Evolutionary conservation across 2,797 vertebrate genomes (phyloP).

Genomic region (Liasis olivaceus): DNA sequence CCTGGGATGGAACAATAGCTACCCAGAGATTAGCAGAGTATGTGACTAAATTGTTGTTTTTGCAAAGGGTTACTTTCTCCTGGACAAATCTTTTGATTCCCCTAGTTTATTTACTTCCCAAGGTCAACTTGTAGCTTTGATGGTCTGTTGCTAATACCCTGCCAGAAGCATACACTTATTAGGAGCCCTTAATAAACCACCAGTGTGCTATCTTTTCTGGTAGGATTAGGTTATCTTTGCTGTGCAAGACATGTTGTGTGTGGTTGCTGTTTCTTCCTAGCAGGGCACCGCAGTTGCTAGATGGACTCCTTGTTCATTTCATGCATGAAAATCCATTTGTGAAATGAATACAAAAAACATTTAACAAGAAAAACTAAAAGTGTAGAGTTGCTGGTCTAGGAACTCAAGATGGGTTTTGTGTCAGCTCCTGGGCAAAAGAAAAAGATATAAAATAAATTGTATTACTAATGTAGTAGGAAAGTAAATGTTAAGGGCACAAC

Average conservation of each 20-base stretch:
- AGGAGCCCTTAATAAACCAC: not conserved
- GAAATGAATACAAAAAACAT: slow-evolving; percentile 40
- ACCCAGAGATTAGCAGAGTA: not conserved
- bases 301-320: slow-evolving; percentile 32
- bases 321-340: slow-evolving; percentile 6
- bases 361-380: slow-evolving; percentile 42
- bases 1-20: not conserved
- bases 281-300: slow-evolving; percentile 19
- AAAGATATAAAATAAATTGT: not conserved
- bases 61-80: not conserved
- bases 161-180: not conserved
- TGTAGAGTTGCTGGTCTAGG: slow-evolving; percentile 4
- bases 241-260: not conserved
- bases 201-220: not conserved
- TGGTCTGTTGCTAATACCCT: not conserved
- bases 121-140: not conserved
- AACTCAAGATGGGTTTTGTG: slow-evolving; percentile 37
- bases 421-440: slow-evolving; percentile 1
- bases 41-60: not conserved
- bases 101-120: not conserved
- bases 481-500: not conserved
- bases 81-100: not conserved
- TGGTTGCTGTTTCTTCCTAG: not conserved
- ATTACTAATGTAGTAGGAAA: not conserved
- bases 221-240: not conserved